Evolutionary conservation across 2,113 vertebrate genomes (phyloP).

Genomic region (Heloderma charlesbogerti): DNA sequence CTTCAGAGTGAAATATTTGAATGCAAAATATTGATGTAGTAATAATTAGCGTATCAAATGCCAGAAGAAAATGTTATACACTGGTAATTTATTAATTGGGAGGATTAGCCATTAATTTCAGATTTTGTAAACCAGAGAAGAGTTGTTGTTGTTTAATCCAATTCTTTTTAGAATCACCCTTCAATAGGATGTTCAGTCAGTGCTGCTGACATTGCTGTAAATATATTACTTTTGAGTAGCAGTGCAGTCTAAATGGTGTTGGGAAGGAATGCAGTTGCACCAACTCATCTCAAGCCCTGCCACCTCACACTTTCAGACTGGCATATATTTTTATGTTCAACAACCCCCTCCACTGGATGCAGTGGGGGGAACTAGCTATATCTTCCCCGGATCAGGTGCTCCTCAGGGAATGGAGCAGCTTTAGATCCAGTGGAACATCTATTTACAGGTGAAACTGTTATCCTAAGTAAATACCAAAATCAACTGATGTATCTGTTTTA

Average conservation of each 20-base stretch:
- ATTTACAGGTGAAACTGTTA: neutral
- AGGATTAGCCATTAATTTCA: neutral
- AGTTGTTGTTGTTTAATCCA: neutral
- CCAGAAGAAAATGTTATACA: constrained; percentile 17
- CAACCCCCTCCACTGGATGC: too few relatives aligned
- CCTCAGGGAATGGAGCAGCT: too few relatives aligned
- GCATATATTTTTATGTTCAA: neutral
- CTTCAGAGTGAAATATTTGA: neutral
- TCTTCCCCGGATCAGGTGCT: too few relatives aligned
- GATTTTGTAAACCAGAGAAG: neutral
- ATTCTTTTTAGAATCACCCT: neutral
- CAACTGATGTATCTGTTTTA: neutral
- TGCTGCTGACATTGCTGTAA: neutral
- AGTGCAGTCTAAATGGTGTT: neutral
- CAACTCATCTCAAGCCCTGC: neutral
- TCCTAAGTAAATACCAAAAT: neutral
- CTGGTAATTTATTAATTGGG: neutral
- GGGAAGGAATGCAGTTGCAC: neutral
- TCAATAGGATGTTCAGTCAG: neutral
- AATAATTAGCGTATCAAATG: neutral
- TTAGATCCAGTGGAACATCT: neutral
- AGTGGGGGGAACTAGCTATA: too few relatives aligned
- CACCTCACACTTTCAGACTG: neutral
- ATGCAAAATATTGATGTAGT: constrained; percentile 36
- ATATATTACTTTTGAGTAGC: neutral